These are phyloP conservation scores for Sorex fumeus DNA, from an alignment of 2,113 vertebrate genomes.

Conservation along the genomic window DNA sequence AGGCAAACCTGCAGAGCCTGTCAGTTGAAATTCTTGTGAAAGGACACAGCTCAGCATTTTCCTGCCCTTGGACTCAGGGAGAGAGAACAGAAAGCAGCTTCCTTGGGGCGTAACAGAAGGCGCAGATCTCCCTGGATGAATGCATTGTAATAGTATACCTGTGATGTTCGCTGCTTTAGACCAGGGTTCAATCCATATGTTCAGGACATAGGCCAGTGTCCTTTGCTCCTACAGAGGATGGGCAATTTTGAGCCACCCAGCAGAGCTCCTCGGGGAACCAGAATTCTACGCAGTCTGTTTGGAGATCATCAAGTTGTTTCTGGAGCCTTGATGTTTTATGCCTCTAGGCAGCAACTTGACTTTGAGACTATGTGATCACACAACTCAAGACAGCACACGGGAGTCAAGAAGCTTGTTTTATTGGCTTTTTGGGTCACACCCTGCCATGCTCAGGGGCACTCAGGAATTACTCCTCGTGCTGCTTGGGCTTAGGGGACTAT, in stretches of 20 bases:
- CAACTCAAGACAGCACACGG: background rate
- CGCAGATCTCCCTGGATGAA: background rate
- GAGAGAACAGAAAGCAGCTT: conserved; percentile 20
- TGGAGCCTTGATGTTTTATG: background rate
- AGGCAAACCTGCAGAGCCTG: conserved; percentile 45
- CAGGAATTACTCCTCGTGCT: too few relatives aligned
- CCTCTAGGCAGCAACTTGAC: conserved; percentile 1
- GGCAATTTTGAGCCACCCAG: background rate
- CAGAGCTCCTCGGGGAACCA: background rate
- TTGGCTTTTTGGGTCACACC: too few relatives aligned
- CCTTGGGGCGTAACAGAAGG: background rate
- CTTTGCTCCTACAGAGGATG: too few relatives aligned
- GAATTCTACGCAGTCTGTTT: background rate
- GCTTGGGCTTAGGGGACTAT: too few relatives aligned
- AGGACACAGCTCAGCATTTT: conserved; percentile 47
- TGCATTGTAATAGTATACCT: background rate
- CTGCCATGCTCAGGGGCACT: too few relatives aligned
- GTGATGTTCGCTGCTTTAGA: background rate
- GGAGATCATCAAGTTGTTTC: conserved; percentile 6
- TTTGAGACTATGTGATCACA: background rate
- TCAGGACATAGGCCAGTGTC: background rate
- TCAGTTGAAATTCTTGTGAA: conserved; percentile 46
- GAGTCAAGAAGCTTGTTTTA: background rate
- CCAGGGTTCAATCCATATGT: background rate
- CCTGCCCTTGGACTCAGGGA: background rate